Percentiles rank a stretch among this genome's conserved stretches.
Conservation (phyloP, 92 coral and sea anemone genomes). For the Micromussa lordhowensis region DNA sequence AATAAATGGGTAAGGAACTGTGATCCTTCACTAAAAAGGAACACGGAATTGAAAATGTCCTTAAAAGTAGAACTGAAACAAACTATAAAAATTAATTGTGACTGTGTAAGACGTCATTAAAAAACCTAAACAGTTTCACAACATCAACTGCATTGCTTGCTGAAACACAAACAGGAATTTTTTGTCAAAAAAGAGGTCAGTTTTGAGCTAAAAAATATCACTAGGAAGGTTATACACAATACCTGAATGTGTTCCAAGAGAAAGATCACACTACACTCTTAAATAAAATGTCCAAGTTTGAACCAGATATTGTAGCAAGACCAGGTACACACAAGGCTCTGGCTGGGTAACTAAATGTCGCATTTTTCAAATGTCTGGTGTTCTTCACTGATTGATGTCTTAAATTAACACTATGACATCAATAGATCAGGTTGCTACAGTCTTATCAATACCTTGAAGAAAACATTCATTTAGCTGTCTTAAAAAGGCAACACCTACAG, state of each 20-base stretch:
- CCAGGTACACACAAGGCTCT: neutral
- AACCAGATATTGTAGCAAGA: constrained; percentile 31
- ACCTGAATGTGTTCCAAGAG: constrained; percentile 25
- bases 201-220: neutral
- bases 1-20: neutral
- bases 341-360: neutral
- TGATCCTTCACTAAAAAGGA: neutral
- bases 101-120: neutral
- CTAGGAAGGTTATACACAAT: constrained; percentile 1
- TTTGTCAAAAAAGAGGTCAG: neutral
- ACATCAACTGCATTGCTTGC: neutral
- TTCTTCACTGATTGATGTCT: neutral
- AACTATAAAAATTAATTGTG: neutral
- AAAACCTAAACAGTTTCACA: neutral
- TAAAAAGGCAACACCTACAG: neutral
- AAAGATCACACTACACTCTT: neutral
- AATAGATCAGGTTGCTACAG: constrained; percentile 30
- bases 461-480: neutral
- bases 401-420: neutral
- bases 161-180: neutral
- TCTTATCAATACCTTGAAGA: neutral
- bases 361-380: constrained; percentile 26
- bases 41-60: neutral
- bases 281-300: neutral
- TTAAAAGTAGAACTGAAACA: neutral